Percentiles rank a stretch among this genome's conserved stretches.
Evolutionary conservation across 2,888 invertebrate species (phyloP).

Genomic region (Osedax frankpressi): DNA sequence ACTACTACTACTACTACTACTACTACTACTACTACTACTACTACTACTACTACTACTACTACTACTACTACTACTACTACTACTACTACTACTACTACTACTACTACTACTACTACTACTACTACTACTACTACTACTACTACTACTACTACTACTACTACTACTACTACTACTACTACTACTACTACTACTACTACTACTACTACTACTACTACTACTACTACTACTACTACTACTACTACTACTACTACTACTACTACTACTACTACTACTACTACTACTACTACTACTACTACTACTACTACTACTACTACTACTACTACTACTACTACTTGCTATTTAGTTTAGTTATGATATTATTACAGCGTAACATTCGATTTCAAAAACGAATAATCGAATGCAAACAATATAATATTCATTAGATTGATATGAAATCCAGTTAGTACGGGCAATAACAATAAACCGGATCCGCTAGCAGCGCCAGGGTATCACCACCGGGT

Average conservation of each 20-base stretch:
- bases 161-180: neutral
- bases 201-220: neutral
- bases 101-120: neutral
- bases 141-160: neutral
- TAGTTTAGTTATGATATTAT: too few relatives aligned
- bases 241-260: neutral
- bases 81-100: neutral
- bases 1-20: slow-evolving; percentile 7
- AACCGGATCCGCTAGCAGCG: too few relatives aligned
- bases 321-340: too few relatives aligned
- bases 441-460: too few relatives aligned
- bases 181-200: neutral
- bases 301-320: neutral
- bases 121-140: neutral
- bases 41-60: slow-evolving; percentile 6
- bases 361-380: too few relatives aligned
- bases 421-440: too few relatives aligned
- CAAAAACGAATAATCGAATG: too few relatives aligned
- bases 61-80: neutral
- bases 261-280: neutral
- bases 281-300: neutral
- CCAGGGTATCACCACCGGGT: too few relatives aligned
- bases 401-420: too few relatives aligned
- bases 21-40: neutral
- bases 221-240: neutral